A percentile compares a stretch with the other conserved stretches of the same genome.
Conservation (phyloP, 2,888 invertebrate genomes). For the Atherix ibis region DNA sequence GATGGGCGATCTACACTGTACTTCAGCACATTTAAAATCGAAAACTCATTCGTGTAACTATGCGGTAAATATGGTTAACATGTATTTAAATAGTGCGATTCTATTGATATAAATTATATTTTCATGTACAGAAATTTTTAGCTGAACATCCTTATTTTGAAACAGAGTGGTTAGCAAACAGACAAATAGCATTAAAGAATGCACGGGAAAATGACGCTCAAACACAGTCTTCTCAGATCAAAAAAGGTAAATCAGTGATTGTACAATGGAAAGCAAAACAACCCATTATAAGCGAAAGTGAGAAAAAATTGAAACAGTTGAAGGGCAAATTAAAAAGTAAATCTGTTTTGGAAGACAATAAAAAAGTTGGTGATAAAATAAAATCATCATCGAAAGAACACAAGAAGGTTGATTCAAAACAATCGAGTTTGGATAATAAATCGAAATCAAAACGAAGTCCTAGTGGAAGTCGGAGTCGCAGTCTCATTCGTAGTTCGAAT, state of each 20-base stretch:
- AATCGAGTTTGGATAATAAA: constrained; percentile 19
- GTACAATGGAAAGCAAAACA: constrained; percentile 41
- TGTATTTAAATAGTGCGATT: not conserved
- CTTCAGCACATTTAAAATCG: constrained; percentile 71
- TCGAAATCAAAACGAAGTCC: constrained; percentile 13
- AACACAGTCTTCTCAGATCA: constrained; percentile 19
- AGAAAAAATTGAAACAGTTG: constrained; percentile 39
- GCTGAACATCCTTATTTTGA: constrained; percentile 80
- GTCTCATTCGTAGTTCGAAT: constrained; percentile 15
- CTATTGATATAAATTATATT: not conserved
- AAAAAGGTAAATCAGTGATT: constrained; percentile 37
- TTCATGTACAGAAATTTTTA: constrained; percentile 48
- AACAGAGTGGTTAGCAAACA: constrained; percentile 69
- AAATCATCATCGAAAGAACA: constrained; percentile 5
- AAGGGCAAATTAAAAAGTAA: constrained; percentile 28
- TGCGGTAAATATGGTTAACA: constrained; percentile 41
- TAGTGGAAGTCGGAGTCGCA: constrained; percentile 16
- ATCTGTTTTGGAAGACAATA: constrained; percentile 15
- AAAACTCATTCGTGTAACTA: constrained; percentile 64
- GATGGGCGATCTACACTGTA: constrained; percentile 80
- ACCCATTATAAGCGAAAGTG: constrained; percentile 39
- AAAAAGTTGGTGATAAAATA: constrained; percentile 7
- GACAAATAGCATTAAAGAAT: constrained; percentile 45
- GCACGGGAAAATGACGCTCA: constrained; percentile 20
- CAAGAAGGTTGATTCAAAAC: constrained; percentile 5